A percentile compares a stretch with the other conserved stretches of the same genome.
phyloP scores from a whole-genome alignment of 1,140 invertebrate genomes.

The Gonioctena quinquepunctata region DNA sequence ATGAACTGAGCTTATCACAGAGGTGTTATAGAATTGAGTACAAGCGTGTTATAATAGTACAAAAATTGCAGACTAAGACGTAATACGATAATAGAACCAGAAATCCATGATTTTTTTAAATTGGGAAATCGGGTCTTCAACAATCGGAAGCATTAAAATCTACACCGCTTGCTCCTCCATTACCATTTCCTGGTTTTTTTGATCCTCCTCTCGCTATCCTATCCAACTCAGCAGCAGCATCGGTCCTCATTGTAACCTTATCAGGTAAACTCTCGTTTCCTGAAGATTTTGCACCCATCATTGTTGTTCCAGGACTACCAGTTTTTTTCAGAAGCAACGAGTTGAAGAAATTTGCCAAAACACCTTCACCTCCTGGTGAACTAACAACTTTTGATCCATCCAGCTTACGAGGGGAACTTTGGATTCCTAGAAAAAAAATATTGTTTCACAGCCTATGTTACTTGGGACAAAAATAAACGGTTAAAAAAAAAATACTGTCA shows the following conservation, averaged over 20 bases:
- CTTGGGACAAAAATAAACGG: too few relatives aligned
- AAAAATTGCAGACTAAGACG: not conserved
- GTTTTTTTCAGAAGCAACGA: slow-evolving; percentile 93
- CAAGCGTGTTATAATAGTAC: not conserved
- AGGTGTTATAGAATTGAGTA: slow-evolving; percentile 6
- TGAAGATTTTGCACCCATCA: slow-evolving; percentile 55
- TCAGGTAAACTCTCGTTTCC: slow-evolving; percentile 55
- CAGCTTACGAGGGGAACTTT: slow-evolving; percentile 69
- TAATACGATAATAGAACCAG: too few relatives aligned
- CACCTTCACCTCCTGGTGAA: slow-evolving; percentile 84
- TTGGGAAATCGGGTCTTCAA: too few relatives aligned
- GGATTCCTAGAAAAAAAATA: slow-evolving; percentile 46
- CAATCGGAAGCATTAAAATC: slow-evolving; percentile 55
- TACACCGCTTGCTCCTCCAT: slow-evolving; percentile 28
- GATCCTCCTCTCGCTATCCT: slow-evolving; percentile 75
- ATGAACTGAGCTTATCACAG: slow-evolving; percentile 19
- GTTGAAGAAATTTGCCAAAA: slow-evolving; percentile 98
- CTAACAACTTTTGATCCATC: slow-evolving; percentile 72
- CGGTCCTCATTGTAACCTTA: slow-evolving; percentile 77
- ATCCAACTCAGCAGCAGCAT: slow-evolving; percentile 91
- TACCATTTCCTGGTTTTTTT: slow-evolving; percentile 56
- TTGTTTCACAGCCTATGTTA: too few relatives aligned
- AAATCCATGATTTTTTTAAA: too few relatives aligned
- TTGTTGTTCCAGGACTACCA: slow-evolving; percentile 53
- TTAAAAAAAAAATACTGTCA: too few relatives aligned